Evolutionary conservation across 2,797 vertebrate species (phyloP), one percentile per base, ranked within the genome.

Genomic region (Ceryle rudis): DNA sequence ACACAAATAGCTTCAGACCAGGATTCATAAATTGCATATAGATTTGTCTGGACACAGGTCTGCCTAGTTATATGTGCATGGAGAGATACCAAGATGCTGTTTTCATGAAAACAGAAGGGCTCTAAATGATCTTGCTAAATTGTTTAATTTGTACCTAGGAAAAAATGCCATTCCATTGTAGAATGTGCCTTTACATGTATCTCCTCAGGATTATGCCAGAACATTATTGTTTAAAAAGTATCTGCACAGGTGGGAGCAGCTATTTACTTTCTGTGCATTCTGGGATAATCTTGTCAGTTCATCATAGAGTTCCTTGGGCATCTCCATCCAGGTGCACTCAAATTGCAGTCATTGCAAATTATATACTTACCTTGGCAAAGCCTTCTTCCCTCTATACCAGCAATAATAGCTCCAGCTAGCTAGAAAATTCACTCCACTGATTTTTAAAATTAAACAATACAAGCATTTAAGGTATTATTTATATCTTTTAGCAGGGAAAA

Each of bases 391-490:
- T 51, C 61, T 85, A 26, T 3, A 85, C 49, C 81, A 46, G 44
- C 42, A 18, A 18, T 65, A 81, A 41, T 29, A 70, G 51, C 54
- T 90, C 49, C 62, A 85, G 47, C 67, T 87, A 85, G 54, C 71
- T 16, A 89, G 72, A 91, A 94, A 61, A 89, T 89, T 65, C 90
- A 80, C 81, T 87, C 74, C 71, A 54, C 69, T 57, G 54, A 28
- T 51, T 90, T 90, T 90, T 95, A 10, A 65, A 74, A 94, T 93
- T 88, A 90, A 95, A 86, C 57, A 90, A 95, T 88, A 44, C 18
- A 54, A 86, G 57, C 79, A 79, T 58, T 97, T 88, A 90, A 93
- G 91, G 12, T 83, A 91, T 94, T 94, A 81, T 91, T 95, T 95
- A 54, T 86, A 54, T 58, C 72, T 69, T 41, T 49, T 79, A 69